A percentile compares a stretch with the other conserved stretches of the same genome.
phyloP scores from a whole-genome alignment of 2,888 invertebrate genomes.

The Dermolepida albohirtum region DNA sequence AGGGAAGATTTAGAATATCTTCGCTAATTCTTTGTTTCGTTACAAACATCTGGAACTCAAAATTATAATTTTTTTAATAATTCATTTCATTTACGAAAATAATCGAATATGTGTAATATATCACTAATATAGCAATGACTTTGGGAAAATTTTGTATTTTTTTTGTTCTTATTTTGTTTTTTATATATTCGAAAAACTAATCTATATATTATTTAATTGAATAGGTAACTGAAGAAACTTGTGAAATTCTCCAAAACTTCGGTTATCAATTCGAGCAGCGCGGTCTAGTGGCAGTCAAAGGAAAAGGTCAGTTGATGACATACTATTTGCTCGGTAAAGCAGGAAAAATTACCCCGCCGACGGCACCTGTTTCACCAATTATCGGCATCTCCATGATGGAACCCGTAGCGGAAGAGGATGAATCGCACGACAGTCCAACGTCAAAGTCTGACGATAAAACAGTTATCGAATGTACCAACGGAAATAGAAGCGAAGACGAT shows the following conservation, averaged over 20 bases:
- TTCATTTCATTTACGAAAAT: too few species aligned
- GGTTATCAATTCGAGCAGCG: constrained; percentile 95
- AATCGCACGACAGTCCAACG: constrained; percentile 62
- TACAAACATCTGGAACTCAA: too few species aligned
- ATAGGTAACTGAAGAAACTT: constrained; percentile 95
- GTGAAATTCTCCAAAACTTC: constrained; percentile 87
- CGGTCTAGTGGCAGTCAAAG: constrained; percentile 95
- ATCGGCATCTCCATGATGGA: constrained; percentile 59
- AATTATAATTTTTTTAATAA: too few species aligned
- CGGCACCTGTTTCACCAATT: constrained; percentile 60
- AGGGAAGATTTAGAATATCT: too few species aligned
- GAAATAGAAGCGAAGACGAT: constrained; percentile 57
- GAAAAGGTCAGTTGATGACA: constrained; percentile 96
- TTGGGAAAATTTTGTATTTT: too few species aligned
- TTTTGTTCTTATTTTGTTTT: too few species aligned
- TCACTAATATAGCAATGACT: too few species aligned
- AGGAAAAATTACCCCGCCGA: constrained; percentile 61
- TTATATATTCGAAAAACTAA: too few species aligned
- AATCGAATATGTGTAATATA: too few species aligned
- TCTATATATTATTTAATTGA: constrained; percentile 28
- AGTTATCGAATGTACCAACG: constrained; percentile 60
- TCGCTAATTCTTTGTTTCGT: too few species aligned
- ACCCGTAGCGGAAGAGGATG: constrained; percentile 64
- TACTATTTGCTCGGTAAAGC: constrained; percentile 84
- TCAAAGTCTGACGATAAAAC: constrained; percentile 63